Evolutionary conservation across 2,888 invertebrate species (phyloP).

Genomic region (Tetragonisca angustula): DNA sequence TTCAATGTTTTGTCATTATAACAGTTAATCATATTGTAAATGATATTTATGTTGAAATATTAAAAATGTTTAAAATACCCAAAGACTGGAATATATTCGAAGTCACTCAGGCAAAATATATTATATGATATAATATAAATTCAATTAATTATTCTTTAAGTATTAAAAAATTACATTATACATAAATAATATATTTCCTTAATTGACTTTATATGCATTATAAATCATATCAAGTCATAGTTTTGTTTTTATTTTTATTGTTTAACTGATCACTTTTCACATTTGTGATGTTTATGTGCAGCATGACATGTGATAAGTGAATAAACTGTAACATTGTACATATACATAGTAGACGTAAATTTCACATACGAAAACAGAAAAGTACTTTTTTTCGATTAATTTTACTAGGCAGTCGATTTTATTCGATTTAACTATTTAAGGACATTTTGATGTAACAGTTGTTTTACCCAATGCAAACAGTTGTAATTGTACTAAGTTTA

Average conservation of each 20-base stretch:
- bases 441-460: constrained; percentile 25
- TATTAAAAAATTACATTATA: constrained; percentile 14
- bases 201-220: constrained; percentile 8
- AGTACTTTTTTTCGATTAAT: constrained; percentile 6
- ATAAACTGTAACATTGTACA: constrained; percentile 1
- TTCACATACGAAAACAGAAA: constrained; percentile 18
- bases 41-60: constrained; percentile 4
- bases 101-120: constrained; percentile 5
- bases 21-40: constrained; percentile 9
- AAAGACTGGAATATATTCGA: not conserved
- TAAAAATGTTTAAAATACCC: not conserved
- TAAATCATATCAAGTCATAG: constrained; percentile 27
- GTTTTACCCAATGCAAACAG: constrained; percentile 24
- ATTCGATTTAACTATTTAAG: constrained; percentile 28
- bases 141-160: constrained; percentile 18
- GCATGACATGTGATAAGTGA: constrained; percentile 22
- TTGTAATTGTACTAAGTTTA: constrained; percentile 36
- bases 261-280: constrained; percentile 31
- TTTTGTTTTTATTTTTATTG: constrained; percentile 17
- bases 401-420: constrained; percentile 19
- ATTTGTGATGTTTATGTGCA: constrained; percentile 41
- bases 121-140: constrained; percentile 29
- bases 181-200: constrained; percentile 6
- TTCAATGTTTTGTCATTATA: not conserved
- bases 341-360: constrained; percentile 14